Base-by-base conservation (phyloP, 2,113 vertebrate genomes). In the Recurvirostra avosetta region DNA sequence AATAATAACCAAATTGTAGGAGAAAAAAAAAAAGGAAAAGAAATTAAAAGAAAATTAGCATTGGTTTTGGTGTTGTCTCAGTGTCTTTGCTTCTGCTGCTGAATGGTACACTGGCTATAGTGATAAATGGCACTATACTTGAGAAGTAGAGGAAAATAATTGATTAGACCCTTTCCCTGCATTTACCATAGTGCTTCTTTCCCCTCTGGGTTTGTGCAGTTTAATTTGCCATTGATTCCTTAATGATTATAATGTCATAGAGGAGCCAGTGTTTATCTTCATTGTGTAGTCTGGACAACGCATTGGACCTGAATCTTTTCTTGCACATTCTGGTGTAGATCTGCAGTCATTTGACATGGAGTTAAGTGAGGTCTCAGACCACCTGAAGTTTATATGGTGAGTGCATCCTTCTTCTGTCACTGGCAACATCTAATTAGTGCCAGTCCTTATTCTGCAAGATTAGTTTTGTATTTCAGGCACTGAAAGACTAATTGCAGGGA, bases 151-250 rank as follows among this genome's bases (percentile, higher is more conserved):
- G 80, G 67, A 90, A 72, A 94, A 89, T n/a, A 94, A 97, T 97
- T 95, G 94, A 97, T 98, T 96, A 83, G 71, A 81, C 36, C 36
- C 38, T 88, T 85, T 91, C 59, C 45, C 41, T 95, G 21, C 84
- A 77, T 92, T 97, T 97, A 73, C 84, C 63, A 8, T 30, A 49
- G 36, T 92, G 36, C 43, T 87, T 80, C 82, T 87, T 95, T 43
- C 56, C 94, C 83, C 87, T 89, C 70, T 86, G 96, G 96, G 96
- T 95, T 96, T 96, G 83, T 95, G 92, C 61, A 77, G 92, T 98
- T 98, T 98, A 98, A 98, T 98, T 98, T 98, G 65, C 86, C 91
- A 97, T 98, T 94, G 97, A 98, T 98, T 97, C 84, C 92, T 95
- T 97, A 97, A 98, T 98, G 91, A 98, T 98, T 92, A 89, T 95